Percentiles rank a stretch among this genome's conserved stretches.
Evolutionary conservation across 1,140 invertebrate genomes (phyloP).

Genomic region (Oncopodura yosiiana): DNA sequence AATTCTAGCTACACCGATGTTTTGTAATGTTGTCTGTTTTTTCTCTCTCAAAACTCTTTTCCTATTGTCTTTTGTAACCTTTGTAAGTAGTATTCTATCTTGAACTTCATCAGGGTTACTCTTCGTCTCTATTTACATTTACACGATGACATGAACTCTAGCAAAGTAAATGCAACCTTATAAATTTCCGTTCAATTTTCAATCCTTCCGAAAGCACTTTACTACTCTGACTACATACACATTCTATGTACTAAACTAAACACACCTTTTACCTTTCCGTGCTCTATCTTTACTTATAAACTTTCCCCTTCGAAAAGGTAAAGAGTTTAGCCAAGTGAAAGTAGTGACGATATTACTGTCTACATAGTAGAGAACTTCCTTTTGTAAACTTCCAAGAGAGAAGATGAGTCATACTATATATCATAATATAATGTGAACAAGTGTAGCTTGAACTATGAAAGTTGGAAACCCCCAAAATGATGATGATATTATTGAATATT

Average conservation of each 20-base stretch:
- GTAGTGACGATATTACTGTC: neutral
- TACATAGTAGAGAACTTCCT: neutral
- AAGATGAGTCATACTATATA: neutral
- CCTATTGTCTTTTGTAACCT: neutral
- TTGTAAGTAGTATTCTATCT: neutral
- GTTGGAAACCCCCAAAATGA: neutral
- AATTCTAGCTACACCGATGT: neutral
- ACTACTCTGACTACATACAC: conserved; percentile 5
- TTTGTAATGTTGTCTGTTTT: neutral
- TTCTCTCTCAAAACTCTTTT: neutral
- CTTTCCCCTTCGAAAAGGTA: neutral
- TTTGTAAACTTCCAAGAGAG: neutral
- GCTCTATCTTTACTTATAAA: too few relatives aligned
- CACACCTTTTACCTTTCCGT: too few relatives aligned
- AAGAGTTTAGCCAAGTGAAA: too few relatives aligned
- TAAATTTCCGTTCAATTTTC: conserved; percentile 24
- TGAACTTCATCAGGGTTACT: neutral
- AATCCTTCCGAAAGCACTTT: conserved; percentile 17
- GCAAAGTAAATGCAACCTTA: neutral
- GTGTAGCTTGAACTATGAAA: neutral
- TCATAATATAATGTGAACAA: neutral
- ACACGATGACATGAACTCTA: too few relatives aligned
- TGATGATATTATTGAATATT: conserved; percentile 9
- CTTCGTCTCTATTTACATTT: neutral
- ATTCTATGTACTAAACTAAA: too few relatives aligned